Base-by-base conservation (phyloP, 2,797 vertebrate species). In the Clarias platycephalus region DNA sequence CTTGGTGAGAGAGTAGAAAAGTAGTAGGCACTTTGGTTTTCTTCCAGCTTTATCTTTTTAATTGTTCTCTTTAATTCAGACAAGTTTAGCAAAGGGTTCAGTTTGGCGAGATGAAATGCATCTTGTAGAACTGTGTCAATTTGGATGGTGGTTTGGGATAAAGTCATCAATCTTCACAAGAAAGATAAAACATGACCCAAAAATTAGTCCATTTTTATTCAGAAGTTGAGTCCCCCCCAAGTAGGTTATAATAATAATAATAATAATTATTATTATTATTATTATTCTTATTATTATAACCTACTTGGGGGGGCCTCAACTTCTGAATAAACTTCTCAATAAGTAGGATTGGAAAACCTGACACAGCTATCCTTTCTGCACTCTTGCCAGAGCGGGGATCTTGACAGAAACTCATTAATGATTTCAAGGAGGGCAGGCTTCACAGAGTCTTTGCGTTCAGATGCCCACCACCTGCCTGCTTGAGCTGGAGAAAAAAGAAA, bases 351-450 rank as follows among this genome's bases (percentile, higher is more conserved):
- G 37, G 63, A 82, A 70, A 63, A 86, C 88, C 81, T 89, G 90
- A 92, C 89, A 89, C 90, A 85, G 70, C 82, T 57, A 81, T 88
- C 86, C 66, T 72, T 76, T 78, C 62, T 55, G 62, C 67, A 70
- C 89, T 86, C 68, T 85, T 88, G 87, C 67, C 68, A 78, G 71
- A 89, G 83, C 60, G 81, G 72, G 76, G 66, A 34, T 76, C 87
- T 88, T 91, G 92, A 93, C 86, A 89, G 88, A 92, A 88, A 78
- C 87, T 93, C 93, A 91, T 94, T 94, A 92, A 94, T 93, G 93
- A 93, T 89, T 86, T 75, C 80, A 72, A 84, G 86, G 81, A 84
- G 88, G 77, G 83, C 63, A 55, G 76, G 86, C 85, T 85, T 85
- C 86, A 84, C 60, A 18, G 83, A 83, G 89, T 86, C 87, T 87